Evolutionary conservation across 2,888 invertebrate genomes (phyloP), one percentile per base, ranked within the genome.

Genomic region (Endomychus coccineus): DNA sequence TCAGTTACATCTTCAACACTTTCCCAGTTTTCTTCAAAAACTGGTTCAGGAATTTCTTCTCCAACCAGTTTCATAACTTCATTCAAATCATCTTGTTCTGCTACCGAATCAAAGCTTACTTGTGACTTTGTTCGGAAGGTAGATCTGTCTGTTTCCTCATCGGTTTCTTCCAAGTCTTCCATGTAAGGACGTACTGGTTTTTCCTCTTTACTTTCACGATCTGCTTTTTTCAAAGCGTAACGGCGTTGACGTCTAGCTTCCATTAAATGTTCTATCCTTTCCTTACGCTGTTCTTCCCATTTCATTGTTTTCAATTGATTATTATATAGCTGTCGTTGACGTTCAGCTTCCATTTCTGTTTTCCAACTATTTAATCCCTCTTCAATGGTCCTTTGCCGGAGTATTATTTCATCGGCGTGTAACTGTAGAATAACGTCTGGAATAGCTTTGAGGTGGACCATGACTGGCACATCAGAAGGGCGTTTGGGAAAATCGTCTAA

Each of bases 401-500:
- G 35, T 34, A 49, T 45, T 4, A 45, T 36, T 12, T 52, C 45
- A 6, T 51, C 60, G 17, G 63, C 61, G 42, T 67, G 62, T 41
- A 77, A 52, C 54, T 73, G 69, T 25, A 79, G 58, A 5, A 78
- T 55, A 34, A 76, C 48, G 56, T 80, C 78, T 1, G 80, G 80
- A 32, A 78, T 67, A 19, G 70, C 66, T 51, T 59, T 69, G 46
- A 64, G 59, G 14, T 66, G 50, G 3, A 66, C 39, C 68, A 78
- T 73, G 22, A 69, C 65, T 43, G 73, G 67, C 2, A 74, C 54
- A 55, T 80, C 79, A 30, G 62, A 59, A 4, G 68, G 56, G 39
- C 71, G 57, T 55, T 67, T 73, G 5, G 80, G 80, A 61, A 75
- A 80, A 33, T 74, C 76, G 55, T 78, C 77, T 22, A 80, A 54